phyloP scores from a whole-genome alignment of 2,797 vertebrate species.

The Oreonectes daqikongensis region DNA sequence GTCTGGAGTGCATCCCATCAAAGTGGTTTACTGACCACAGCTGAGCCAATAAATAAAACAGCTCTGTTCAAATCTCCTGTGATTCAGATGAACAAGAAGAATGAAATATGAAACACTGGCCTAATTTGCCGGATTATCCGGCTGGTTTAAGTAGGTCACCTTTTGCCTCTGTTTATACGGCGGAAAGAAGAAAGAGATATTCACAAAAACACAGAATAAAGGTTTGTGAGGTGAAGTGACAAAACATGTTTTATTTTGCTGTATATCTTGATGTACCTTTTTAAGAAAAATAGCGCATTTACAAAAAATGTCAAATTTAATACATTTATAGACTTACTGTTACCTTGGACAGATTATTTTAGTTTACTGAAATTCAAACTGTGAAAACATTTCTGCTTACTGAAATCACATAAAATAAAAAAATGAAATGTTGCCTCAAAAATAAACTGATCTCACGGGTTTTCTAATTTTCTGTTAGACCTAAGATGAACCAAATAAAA shows the following conservation, averaged over 20 bases:
- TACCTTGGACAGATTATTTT: too few relatives aligned
- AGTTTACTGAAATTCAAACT: too few relatives aligned
- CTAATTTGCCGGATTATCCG: slow-evolving; percentile 77
- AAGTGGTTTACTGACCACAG: slow-evolving; percentile 26
- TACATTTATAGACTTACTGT: too few relatives aligned
- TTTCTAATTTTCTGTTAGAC: too few relatives aligned
- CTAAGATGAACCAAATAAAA: too few relatives aligned
- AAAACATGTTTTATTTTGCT: background rate
- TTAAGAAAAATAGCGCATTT: too few relatives aligned
- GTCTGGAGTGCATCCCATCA: background rate
- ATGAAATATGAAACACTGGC: slow-evolving; percentile 70
- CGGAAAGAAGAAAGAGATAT: background rate
- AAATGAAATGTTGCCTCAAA: too few relatives aligned
- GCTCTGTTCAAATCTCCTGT: slow-evolving; percentile 56
- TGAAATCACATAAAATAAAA: too few relatives aligned
- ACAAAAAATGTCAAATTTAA: too few relatives aligned
- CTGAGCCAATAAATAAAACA: slow-evolving; percentile 50
- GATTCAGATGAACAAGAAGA: slow-evolving; percentile 68
- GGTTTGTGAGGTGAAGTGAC: background rate
- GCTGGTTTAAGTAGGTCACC: slow-evolving; percentile 73
- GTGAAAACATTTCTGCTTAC: too few relatives aligned
- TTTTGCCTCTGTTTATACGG: slow-evolving; percentile 64
- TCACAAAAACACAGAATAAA: background rate
- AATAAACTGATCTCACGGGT: too few relatives aligned
- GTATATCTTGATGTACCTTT: too few relatives aligned